Conservation (phyloP, 2,113 vertebrate genomes). For the Limnothrissa miodon region DNA sequence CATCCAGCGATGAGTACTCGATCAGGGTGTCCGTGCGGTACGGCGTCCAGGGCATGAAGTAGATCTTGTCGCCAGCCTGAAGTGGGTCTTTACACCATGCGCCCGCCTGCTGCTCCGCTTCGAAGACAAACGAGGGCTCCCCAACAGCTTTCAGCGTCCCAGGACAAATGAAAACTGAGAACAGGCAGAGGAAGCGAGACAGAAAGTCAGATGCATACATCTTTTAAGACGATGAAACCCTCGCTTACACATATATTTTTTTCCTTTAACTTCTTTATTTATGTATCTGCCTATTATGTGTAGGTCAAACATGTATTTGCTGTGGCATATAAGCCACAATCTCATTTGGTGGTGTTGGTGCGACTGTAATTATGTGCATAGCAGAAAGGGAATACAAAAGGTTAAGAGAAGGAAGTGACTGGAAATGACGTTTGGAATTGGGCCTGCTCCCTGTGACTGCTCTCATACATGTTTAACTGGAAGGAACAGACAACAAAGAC, state of each 20-base stretch:
- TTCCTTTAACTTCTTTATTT: constrained; percentile 25
- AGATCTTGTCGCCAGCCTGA: constrained; percentile 96
- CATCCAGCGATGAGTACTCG: constrained; percentile 91
- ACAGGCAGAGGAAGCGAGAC: constrained; percentile 60
- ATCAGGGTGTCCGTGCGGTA: constrained; percentile 96
- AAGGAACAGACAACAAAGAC: constrained; percentile 41
- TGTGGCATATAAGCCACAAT: constrained; percentile 24
- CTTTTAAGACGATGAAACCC: not conserved
- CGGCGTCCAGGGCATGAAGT: constrained; percentile 98
- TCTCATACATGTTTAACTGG: constrained; percentile 40
- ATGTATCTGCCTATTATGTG: not conserved
- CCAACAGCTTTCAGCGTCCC: constrained; percentile 94
- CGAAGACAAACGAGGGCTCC: constrained; percentile 89
- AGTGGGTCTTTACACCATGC: constrained; percentile 98
- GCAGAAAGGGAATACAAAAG: constrained; percentile 40
- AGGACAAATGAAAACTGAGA: constrained; percentile 98
- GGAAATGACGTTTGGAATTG: constrained; percentile 28
- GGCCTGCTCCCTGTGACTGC: constrained; percentile 47
- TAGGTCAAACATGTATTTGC: constrained; percentile 24
- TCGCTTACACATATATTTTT: not conserved
- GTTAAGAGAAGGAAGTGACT: constrained; percentile 33
- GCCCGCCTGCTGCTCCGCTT: constrained; percentile 96
- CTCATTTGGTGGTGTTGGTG: constrained; percentile 21
- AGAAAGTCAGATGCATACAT: constrained; percentile 23
- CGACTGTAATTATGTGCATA: constrained; percentile 32